phyloP scores from a whole-genome alignment of 2,888 invertebrate genomes.

The Stegana nigrithorax region DNA sequence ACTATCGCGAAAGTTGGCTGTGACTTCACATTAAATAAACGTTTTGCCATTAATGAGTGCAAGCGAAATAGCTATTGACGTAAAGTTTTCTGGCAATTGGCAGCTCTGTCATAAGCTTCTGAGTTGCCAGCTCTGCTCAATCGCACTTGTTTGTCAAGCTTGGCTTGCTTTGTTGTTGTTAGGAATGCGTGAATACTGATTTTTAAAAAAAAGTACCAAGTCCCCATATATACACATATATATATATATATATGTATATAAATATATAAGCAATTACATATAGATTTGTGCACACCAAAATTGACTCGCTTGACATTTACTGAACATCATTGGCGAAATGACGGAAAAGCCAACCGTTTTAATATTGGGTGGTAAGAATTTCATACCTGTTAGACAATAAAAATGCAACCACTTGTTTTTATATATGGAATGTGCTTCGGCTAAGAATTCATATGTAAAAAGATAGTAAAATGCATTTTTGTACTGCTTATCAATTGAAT shows the following conservation, averaged over 20 bases:
- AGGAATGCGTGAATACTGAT: slow-evolving; percentile 20
- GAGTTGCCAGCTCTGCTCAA: slow-evolving; percentile 12
- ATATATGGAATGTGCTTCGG: not conserved
- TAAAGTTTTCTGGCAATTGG: not conserved
- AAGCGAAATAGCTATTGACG: not conserved
- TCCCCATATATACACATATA: too few relatives aligned
- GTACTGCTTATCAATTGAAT: slow-evolving; percentile 28
- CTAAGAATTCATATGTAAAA: not conserved
- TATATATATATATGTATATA: too few relatives aligned
- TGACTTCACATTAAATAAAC: not conserved
- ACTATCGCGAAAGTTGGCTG: too few relatives aligned
- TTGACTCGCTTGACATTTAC: slow-evolving; percentile 29
- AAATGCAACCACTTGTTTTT: slow-evolving; percentile 23
- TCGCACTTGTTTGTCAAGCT: slow-evolving; percentile 14
- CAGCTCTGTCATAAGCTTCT: not conserved
- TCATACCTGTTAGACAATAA: slow-evolving; percentile 23
- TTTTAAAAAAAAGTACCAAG: slow-evolving; percentile 27
- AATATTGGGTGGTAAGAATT: slow-evolving; percentile 65
- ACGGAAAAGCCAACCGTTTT: slow-evolving; percentile 66
- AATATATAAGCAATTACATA: too few relatives aligned
- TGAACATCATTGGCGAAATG: slow-evolving; percentile 39
- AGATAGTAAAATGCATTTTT: not conserved
- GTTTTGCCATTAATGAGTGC: not conserved
- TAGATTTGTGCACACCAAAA: too few relatives aligned
- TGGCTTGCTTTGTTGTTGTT: slow-evolving; percentile 24